Conservation (phyloP, 2,113 vertebrate genomes). For the Saccopteryx leptura region DNA sequence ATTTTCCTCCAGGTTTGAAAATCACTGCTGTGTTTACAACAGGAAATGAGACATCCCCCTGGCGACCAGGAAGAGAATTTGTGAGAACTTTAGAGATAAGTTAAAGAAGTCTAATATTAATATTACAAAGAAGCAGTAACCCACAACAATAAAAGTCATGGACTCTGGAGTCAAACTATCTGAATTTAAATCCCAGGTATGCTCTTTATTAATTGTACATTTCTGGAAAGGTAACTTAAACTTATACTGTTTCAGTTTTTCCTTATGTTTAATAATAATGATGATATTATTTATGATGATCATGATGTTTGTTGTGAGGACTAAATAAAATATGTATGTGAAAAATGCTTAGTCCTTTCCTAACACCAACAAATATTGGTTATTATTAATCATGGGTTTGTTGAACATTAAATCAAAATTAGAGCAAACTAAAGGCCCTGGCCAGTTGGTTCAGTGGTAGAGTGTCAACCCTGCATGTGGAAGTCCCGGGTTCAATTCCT, state of each 20-base stretch:
- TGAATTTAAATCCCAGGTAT: not conserved
- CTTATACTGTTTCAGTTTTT: not conserved
- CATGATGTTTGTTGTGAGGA: not conserved
- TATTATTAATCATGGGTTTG: not conserved
- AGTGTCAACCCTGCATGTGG: no score
- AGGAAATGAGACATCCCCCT: not conserved
- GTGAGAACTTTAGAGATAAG: not conserved
- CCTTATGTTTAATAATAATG: not conserved
- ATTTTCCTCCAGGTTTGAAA: not conserved
- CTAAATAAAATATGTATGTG: not conserved
- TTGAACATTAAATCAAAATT: not conserved
- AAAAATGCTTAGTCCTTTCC: not conserved
- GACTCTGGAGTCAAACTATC: not conserved
- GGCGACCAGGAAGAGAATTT: not conserved
- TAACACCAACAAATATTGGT: not conserved
- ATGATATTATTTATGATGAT: not conserved
- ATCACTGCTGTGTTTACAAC: not conserved
- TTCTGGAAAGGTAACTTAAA: conserved; percentile 22
- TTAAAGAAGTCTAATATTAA: not conserved
- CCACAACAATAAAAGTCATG: not conserved
- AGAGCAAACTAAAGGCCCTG: not conserved
- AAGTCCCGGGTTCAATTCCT: no score
- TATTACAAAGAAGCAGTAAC: conserved; percentile 12
- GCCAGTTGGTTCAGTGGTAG: no score
- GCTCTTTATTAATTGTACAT: not conserved